Evolutionary conservation across 2,113 vertebrate genomes (phyloP), one percentile per base, ranked within the genome.

Genomic region (Poecile atricapillus): DNA sequence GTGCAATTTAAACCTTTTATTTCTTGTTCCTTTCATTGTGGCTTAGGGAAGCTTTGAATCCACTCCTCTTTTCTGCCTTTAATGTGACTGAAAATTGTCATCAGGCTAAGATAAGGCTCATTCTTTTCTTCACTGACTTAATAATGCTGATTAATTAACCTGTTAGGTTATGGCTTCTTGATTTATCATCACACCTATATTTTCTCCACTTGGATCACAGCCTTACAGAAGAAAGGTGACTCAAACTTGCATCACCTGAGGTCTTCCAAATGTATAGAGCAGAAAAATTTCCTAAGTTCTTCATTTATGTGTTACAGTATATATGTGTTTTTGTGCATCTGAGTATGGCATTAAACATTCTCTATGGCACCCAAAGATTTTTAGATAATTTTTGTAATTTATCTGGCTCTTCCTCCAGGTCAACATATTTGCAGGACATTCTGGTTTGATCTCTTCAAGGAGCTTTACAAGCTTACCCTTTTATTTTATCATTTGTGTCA

Each of bases 101-200:
- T 44, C 94, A 78, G 27, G 55, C 78, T 80, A 93, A 67, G 78
- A 52, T 39, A 81, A 39, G 39, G 50, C 59, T 90, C 2, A 10
- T 70, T 85, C 46, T 90, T 92, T 76, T 65, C 41, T 90, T 76
- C 1, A 8, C 68, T 92, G 80, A 35, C 39, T 83, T 93, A 81
- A 75, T 92, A 77, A 73, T 75, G 44, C 33, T 77, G 71, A 79
- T 93, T 96, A 92, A 83, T 95, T 95, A 94, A 93, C 47, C 39
- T 71, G 46, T 50, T 92, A 83, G 73, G 60, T 74, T 95, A 52
- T 78, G 63, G 44, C 47, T 92, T 89, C 80, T 83, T 92, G 59
- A 83, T 93, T 94, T 95, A 92, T 60, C 60, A 52, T 59, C 55
- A 14, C 20, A 63, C 68, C 68, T 81, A 52, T 70, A 62, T 88